phyloP scores from a whole-genome alignment of 2,797 vertebrate species.

The Gadopsis marmoratus region DNA sequence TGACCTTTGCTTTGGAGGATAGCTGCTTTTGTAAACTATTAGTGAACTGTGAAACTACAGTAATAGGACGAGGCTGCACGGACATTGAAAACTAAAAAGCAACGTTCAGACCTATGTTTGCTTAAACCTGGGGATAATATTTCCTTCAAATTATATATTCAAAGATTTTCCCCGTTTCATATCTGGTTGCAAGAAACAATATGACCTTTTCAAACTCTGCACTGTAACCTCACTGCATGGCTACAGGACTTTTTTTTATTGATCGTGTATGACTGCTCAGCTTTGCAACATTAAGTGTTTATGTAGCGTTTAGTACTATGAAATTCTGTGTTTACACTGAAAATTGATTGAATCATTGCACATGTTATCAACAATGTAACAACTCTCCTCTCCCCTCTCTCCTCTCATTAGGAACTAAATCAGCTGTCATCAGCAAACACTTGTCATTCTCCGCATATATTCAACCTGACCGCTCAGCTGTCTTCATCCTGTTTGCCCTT shows the following conservation, averaged over 20 bases:
- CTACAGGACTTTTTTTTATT: constrained; percentile 3
- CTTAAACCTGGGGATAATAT: background rate
- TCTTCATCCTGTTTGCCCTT: background rate
- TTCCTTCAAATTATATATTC: background rate
- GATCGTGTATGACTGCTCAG: background rate
- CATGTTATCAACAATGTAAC: background rate
- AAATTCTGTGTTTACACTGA: background rate
- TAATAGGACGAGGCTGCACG: background rate
- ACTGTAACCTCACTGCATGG: background rate
- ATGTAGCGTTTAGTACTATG: background rate
- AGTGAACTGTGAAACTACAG: background rate
- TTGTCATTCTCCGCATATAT: constrained; percentile 2
- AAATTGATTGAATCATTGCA: background rate
- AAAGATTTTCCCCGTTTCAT: background rate
- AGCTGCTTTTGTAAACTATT: too few species aligned
- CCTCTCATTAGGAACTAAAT: constrained; percentile 13
- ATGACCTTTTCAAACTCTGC: background rate
- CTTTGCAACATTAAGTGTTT: background rate
- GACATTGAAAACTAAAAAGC: background rate
- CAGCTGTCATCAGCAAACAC: constrained; percentile 23
- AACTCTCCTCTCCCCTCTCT: background rate
- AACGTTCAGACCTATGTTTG: background rate
- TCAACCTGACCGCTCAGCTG: background rate
- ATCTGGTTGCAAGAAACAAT: background rate
- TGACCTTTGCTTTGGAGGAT: background rate